A percentile compares a stretch with the other conserved stretches of the same genome.
These are phyloP conservation scores for Siniperca knerii DNA, from an alignment of 2,113 vertebrate genomes.

Conservation along the genomic window DNA sequence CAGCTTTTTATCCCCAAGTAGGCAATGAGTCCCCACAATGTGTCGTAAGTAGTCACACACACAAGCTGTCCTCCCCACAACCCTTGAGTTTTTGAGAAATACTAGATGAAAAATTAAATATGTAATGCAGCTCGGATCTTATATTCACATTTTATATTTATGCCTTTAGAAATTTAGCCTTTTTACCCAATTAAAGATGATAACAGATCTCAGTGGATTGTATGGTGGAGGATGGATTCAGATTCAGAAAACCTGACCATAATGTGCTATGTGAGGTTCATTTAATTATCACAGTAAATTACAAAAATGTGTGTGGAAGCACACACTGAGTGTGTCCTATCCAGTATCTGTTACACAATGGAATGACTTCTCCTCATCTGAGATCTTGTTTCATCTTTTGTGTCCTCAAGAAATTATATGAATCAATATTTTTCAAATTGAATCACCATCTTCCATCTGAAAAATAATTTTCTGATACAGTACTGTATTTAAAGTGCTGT, in stretches of 20 bases:
- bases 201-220: background rate
- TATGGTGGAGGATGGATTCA: background rate
- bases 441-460: conserved; percentile 35
- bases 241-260: background rate
- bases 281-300: conserved; percentile 18
- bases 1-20: too few relatives aligned
- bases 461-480: conserved; percentile 52
- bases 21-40: background rate
- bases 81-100: background rate
- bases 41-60: background rate
- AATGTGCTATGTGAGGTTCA: background rate
- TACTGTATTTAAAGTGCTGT: conserved; percentile 39
- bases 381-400: conserved; percentile 42
- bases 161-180: background rate
- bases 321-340: background rate
- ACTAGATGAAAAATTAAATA: background rate
- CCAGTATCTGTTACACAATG: background rate
- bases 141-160: background rate
- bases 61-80: background rate
- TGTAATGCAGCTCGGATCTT: background rate
- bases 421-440: conserved; percentile 71
- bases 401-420: conserved; percentile 40
- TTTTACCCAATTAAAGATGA: background rate
- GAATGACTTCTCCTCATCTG: conserved; percentile 23
- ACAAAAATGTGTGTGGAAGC: conserved; percentile 8